Conservation (phyloP, 2,888 invertebrate genomes). For the Scaptomyza polygonia region DNA sequence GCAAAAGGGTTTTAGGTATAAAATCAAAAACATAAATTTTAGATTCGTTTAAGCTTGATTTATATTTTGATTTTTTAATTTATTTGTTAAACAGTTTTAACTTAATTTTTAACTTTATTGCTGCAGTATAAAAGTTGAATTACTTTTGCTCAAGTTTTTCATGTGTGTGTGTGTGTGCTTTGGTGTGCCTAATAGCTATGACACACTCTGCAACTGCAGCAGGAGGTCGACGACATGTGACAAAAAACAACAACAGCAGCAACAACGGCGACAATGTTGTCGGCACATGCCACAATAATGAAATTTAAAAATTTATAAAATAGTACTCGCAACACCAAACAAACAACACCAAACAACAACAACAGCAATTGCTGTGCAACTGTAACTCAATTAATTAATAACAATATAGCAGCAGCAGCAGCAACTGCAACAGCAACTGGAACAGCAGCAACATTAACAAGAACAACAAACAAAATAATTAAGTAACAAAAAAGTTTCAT, state of each 20-base stretch:
- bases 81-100: neutral
- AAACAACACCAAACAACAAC: conserved; percentile 51
- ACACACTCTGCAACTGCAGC: conserved; percentile 8
- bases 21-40: neutral
- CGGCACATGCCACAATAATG: conserved; percentile 75
- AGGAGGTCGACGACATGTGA: conserved; percentile 71
- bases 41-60: neutral
- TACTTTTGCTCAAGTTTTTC: conserved; percentile 2
- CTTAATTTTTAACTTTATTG: neutral
- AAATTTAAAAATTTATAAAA: conserved; percentile 79
- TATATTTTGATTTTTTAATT: too few relatives aligned
- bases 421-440: conserved; percentile 57
- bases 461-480: conserved; percentile 77
- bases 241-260: conserved; percentile 11
- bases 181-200: conserved; percentile 26
- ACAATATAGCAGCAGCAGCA: conserved; percentile 58
- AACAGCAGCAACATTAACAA: conserved; percentile 67
- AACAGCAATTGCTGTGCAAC: conserved; percentile 54
- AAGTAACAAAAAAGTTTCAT: conserved; percentile 78
- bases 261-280: conserved; percentile 37
- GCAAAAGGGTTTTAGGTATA: neutral
- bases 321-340: conserved; percentile 79
- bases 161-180: neutral
- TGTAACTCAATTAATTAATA: conserved; percentile 78
- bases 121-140: conserved; percentile 28